Base-by-base conservation (phyloP, 1,140 invertebrate genomes). In the Coelopa frigida region DNA sequence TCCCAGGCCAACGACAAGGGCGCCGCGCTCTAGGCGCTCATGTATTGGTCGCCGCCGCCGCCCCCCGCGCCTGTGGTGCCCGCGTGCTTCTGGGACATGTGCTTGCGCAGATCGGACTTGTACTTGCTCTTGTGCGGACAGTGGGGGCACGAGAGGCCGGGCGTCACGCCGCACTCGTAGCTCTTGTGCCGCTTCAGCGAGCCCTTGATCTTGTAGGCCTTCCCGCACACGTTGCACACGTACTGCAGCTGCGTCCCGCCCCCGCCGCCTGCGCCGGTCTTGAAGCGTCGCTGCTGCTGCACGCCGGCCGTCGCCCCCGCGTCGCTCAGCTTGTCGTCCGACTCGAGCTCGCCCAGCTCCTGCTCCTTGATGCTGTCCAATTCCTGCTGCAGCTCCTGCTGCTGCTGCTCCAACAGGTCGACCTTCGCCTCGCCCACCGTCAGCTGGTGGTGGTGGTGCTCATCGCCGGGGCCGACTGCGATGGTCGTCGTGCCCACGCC, bases 101-200 rank as follows among this genome's bases (percentile, higher is more conserved):
- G 67, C 27, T 69, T 62, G 14, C 62, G 59, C 36, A 70, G 23
- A 57, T 70, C 65, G 8, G 59, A 66, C 51, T 65, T 68, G 48
- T 65, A 60, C 51, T 69, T 69, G 53, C 66, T 66, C 50, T 67
- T 68, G 50, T 69, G 65, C 26, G 62, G 57, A 52, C 66, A 68
- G 26, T 66, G 64, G 7, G 56, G 56, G 53, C 66, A 69, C 24
- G 58, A 56, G 2, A 69, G 54, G 1, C 59, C 56, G 6, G 72
- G 68, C 32, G 72, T 68, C 41, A 81, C 76, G 1, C 80, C 79
- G 47, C 81, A 84, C 50, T 83, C 80, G 49, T 80, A 76, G 27
- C 73, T 74, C 47, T 78, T 66, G 56, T 83, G 81, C 17, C 73
- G 71, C 46, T 72, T 70, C 4, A 78, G 51, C 4, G 75, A 76